These are phyloP conservation scores for Poeciliopsis retropinna DNA, from an alignment of 2,113 vertebrate genomes.

Conservation along the genomic window DNA sequence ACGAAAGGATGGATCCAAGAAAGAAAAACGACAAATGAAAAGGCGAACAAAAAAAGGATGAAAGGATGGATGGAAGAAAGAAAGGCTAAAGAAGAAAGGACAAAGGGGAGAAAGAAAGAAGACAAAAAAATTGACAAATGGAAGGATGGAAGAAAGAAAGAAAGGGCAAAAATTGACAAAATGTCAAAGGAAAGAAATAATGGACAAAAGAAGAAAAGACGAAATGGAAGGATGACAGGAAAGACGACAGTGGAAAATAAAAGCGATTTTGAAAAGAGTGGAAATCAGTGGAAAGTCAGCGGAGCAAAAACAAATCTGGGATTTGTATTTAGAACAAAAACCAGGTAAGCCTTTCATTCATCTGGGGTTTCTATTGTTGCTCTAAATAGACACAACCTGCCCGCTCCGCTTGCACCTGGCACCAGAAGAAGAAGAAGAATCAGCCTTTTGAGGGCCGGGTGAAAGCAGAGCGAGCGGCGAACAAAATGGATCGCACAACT, in stretches of 20 bases:
- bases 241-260: slow-evolving; percentile 27
- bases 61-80: no score
- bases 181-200: no score
- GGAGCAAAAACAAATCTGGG: slow-evolving; percentile 21
- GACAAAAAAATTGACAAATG: no score
- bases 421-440: slow-evolving; percentile 36
- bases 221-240: no score
- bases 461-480: slow-evolving; percentile 25
- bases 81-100: no score
- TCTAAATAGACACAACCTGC: slow-evolving; percentile 46
- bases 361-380: slow-evolving; percentile 2
- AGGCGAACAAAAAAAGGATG: no score
- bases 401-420: slow-evolving; percentile 20
- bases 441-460: slow-evolving; percentile 31
- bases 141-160: no score
- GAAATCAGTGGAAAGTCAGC: slow-evolving; percentile 25
- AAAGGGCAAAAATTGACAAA: no score
- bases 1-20: no score
- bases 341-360: slow-evolving; percentile 24
- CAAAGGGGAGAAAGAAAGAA: no score
- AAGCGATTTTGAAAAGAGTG: slow-evolving; percentile 48
- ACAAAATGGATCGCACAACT: slow-evolving; percentile 66
- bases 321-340: slow-evolving; percentile 28
- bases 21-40: no score
- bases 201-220: no score